phyloP scores from a whole-genome alignment of 1,140 invertebrate species.

The Magallana ariakensis region DNA sequence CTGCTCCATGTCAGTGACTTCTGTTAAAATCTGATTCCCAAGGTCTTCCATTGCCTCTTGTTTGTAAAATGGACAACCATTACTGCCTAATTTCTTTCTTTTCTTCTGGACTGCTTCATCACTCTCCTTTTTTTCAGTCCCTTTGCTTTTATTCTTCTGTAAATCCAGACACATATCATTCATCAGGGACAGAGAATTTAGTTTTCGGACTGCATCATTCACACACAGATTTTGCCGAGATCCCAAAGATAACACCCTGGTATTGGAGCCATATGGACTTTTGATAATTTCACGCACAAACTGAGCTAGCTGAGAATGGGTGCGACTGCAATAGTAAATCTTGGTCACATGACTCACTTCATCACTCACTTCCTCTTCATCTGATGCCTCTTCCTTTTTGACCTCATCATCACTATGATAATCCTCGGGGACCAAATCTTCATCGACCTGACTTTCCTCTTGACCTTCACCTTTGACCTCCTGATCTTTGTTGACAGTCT shows the following conservation, averaged over 20 bases:
- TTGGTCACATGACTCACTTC: slow-evolving; percentile 82
- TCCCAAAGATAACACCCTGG: slow-evolving; percentile 91
- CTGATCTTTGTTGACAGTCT: slow-evolving; percentile 73
- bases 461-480: slow-evolving; percentile 69
- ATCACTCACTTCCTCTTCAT: slow-evolving; percentile 75
- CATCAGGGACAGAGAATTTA: slow-evolving; percentile 90
- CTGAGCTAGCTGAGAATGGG: slow-evolving; percentile 97
- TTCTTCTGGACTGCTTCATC: slow-evolving; percentile 54
- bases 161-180: slow-evolving; percentile 97
- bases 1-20: slow-evolving; percentile 94
- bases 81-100: slow-evolving; percentile 44
- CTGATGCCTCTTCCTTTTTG: slow-evolving; percentile 53
- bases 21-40: slow-evolving; percentile 79
- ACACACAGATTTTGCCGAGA: slow-evolving; percentile 95
- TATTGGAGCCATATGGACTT: slow-evolving; percentile 87
- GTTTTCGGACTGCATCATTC: slow-evolving; percentile 88
- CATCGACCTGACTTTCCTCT: slow-evolving; percentile 75
- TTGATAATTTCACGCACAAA: slow-evolving; percentile 94
- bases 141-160: slow-evolving; percentile 85
- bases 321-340: slow-evolving; percentile 96
- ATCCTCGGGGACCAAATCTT: slow-evolving; percentile 80
- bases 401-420: slow-evolving; percentile 81
- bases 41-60: slow-evolving; percentile 84
- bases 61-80: slow-evolving; percentile 85
- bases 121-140: slow-evolving; percentile 40